A percentile compares a stretch with the other conserved stretches of the same genome.
Evolutionary conservation across 35 echinoderm and acorn worm genomes (phyloP).

Genomic region (Heliocidaris erythrogramma): DNA sequence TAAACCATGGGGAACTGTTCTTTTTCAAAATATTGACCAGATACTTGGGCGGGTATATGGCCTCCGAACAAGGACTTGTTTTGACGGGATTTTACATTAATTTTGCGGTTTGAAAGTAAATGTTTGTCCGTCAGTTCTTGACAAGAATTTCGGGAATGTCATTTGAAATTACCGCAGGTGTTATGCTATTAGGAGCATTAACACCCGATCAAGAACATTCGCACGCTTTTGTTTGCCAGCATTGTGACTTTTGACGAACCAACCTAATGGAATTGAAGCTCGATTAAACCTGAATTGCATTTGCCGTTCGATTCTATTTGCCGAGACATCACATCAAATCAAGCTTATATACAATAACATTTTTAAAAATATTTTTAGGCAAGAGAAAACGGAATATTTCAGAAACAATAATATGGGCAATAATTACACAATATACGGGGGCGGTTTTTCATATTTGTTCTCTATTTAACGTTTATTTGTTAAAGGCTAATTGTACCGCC

Average conservation of each 20-base stretch:
- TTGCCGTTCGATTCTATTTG: neutral
- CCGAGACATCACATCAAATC: neutral
- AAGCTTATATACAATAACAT: neutral
- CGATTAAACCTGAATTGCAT: neutral
- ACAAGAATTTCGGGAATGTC: neutral
- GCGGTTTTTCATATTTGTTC: neutral
- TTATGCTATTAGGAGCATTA: neutral
- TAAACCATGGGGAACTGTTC: too few relatives aligned
- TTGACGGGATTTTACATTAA: neutral
- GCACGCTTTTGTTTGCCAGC: neutral
- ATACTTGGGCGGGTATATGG: too few relatives aligned
- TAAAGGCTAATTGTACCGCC: neutral
- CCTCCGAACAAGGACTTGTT: neutral
- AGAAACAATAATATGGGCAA: neutral
- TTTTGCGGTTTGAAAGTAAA: neutral
- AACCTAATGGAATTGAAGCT: neutral
- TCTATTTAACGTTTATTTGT: neutral
- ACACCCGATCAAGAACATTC: neutral
- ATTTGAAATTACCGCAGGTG: neutral
- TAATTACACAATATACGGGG: neutral
- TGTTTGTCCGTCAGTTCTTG: neutral
- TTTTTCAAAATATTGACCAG: too few relatives aligned
- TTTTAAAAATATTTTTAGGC: neutral
- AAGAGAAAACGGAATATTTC: neutral
- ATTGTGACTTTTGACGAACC: neutral